These are phyloP conservation scores for Ispidina lecontei DNA, from an alignment of 2,797 vertebrate genomes.

Conservation along the genomic window DNA sequence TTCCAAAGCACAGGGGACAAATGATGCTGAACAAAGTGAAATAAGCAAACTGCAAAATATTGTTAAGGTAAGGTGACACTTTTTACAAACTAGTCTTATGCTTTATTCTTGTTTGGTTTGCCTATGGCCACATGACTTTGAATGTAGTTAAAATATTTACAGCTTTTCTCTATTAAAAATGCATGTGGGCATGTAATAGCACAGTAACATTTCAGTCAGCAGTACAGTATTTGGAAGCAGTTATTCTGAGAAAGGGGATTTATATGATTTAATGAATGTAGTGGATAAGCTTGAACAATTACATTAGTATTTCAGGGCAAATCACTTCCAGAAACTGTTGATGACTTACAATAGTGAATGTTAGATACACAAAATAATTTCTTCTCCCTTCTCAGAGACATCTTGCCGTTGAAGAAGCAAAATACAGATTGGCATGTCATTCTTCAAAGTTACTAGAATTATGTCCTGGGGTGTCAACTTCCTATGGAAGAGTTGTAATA, in stretches of 20 bases:
- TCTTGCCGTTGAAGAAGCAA: neutral
- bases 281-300: neutral
- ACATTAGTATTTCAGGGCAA: neutral
- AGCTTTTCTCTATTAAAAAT: neutral
- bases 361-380: neutral
- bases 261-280: neutral
- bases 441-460: neutral
- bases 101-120: neutral
- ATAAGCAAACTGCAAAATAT: slow-evolving; percentile 88
- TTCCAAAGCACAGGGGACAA: slow-evolving; percentile 79
- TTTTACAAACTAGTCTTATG: neutral
- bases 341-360: neutral
- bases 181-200: neutral
- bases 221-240: neutral
- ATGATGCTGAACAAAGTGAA: slow-evolving; percentile 86
- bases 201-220: neutral
- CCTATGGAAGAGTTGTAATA: neutral
- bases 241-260: neutral
- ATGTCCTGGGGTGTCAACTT: neutral
- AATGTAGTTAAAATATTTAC: neutral
- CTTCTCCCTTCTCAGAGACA: neutral
- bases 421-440: neutral
- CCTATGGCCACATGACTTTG: neutral
- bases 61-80: slow-evolving; percentile 84
- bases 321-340: neutral